These are phyloP conservation scores for Quadroppia sp. DNA, from an alignment of 2,888 invertebrate genomes.

Conservation along the genomic window DNA sequence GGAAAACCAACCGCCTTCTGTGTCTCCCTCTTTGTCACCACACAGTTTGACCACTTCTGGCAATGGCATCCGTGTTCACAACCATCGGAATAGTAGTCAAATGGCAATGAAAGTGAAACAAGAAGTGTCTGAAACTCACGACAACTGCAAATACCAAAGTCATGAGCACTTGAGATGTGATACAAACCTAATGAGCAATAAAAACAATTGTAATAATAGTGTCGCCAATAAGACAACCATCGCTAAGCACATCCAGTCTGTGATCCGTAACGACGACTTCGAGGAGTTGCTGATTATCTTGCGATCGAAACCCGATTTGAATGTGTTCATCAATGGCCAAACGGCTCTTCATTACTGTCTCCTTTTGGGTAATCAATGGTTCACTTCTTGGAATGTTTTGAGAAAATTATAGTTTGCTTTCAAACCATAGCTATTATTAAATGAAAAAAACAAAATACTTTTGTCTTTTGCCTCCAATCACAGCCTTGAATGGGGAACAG, in stretches of 20 bases:
- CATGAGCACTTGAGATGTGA: constrained; percentile 8
- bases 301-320: constrained; percentile 43
- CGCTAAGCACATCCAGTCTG: constrained; percentile 37
- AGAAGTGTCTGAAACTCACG: constrained; percentile 9
- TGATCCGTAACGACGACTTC: constrained; percentile 42
- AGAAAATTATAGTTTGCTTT: too few relatives aligned
- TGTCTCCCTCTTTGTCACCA: background rate
- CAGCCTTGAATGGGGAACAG: too few relatives aligned
- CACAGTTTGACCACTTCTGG: background rate
- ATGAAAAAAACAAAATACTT: too few relatives aligned
- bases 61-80: background rate
- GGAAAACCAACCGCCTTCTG: constrained; percentile 15
- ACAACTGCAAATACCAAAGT: constrained; percentile 23
- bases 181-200: constrained; percentile 17
- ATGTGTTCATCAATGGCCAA: constrained; percentile 45
- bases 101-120: constrained; percentile 21
- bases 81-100: constrained; percentile 13
- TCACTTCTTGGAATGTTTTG: too few relatives aligned
- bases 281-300: constrained; percentile 37
- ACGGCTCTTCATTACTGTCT: constrained; percentile 44
- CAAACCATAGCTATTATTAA: too few relatives aligned
- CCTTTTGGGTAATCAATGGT: constrained; percentile 37
- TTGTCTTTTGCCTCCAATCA: too few relatives aligned
- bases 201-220: constrained; percentile 15
- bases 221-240: constrained; percentile 29